A percentile compares a stretch with the other conserved stretches of the same genome.
phyloP scores from a whole-genome alignment of 2,888 invertebrate species.

The Theristus sp. region DNA sequence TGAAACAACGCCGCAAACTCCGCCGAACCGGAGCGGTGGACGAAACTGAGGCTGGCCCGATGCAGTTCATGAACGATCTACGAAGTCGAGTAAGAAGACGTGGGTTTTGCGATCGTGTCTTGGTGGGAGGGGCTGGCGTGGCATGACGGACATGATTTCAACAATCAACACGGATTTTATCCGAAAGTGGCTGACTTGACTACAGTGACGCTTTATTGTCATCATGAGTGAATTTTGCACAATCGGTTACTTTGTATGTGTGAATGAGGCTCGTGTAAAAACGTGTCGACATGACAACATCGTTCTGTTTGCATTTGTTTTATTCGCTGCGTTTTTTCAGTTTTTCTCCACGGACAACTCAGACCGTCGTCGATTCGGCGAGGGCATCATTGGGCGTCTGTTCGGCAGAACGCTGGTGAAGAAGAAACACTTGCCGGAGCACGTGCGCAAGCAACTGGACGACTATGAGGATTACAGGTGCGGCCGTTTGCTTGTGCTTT shows the following conservation, averaged over 20 bases:
- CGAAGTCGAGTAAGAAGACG: constrained; percentile 22
- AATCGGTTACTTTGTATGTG: too few species aligned
- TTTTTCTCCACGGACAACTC: background rate
- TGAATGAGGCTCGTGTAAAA: too few species aligned
- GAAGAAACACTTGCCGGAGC: constrained; percentile 38
- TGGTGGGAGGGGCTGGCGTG: too few species aligned
- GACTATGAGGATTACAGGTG: constrained; percentile 66
- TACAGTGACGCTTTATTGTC: too few species aligned
- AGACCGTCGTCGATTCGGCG: constrained; percentile 36
- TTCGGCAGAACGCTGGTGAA: constrained; percentile 47
- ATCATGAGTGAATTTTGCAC: too few species aligned
- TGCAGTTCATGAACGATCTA: constrained; percentile 3
- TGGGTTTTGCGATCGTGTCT: too few species aligned
- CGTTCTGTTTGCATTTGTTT: too few species aligned
- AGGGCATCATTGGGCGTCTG: constrained; percentile 58
- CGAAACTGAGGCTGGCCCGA: too few species aligned
- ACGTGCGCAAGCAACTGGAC: constrained; percentile 54
- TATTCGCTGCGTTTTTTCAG: background rate
- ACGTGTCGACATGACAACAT: too few species aligned
- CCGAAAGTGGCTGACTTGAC: too few species aligned
- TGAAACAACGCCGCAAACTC: constrained; percentile 6
- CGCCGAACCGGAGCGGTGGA: constrained; percentile 5
- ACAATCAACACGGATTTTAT: too few species aligned
- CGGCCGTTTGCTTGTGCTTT: constrained; percentile 1
- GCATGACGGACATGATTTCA: too few species aligned